A percentile compares a stretch with the other conserved stretches of the same genome.
These are phyloP conservation scores for Cotesia glomerata DNA, from an alignment of 1,140 invertebrate genomes.

Conservation along the genomic window DNA sequence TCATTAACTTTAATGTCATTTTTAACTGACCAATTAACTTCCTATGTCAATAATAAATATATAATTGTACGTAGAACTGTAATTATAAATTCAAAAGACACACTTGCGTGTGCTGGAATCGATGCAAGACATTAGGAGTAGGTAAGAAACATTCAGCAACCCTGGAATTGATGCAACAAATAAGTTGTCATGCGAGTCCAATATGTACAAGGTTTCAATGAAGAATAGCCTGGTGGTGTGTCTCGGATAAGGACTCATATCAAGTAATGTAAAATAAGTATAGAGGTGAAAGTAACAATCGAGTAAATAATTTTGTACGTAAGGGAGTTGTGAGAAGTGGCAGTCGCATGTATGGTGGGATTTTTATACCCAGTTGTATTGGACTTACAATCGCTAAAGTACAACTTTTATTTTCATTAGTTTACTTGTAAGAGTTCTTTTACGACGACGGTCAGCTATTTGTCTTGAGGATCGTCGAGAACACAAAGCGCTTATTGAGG, in stretches of 20 bases:
- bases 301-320: conserved; percentile 42
- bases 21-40: too few species aligned
- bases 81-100: too few species aligned
- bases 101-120: too few species aligned
- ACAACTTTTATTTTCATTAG: conserved; percentile 30
- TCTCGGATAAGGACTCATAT: not conserved
- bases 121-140: too few species aligned
- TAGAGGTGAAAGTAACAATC: conserved; percentile 58
- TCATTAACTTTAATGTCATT: too few species aligned
- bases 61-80: too few species aligned
- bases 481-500: not conserved
- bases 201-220: not conserved
- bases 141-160: too few species aligned
- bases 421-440: conserved; percentile 44
- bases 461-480: not conserved
- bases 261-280: conserved; percentile 1
- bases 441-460: conserved; percentile 30
- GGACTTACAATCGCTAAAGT: not conserved
- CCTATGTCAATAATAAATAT: too few species aligned
- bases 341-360: conserved; percentile 47
- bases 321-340: conserved; percentile 8
- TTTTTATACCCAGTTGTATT: conserved; percentile 31
- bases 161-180: too few species aligned
- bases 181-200: too few species aligned
- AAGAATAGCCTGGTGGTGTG: not conserved